Conservation (phyloP, 2,888 invertebrate species). For the Watsonalla binaria region DNA sequence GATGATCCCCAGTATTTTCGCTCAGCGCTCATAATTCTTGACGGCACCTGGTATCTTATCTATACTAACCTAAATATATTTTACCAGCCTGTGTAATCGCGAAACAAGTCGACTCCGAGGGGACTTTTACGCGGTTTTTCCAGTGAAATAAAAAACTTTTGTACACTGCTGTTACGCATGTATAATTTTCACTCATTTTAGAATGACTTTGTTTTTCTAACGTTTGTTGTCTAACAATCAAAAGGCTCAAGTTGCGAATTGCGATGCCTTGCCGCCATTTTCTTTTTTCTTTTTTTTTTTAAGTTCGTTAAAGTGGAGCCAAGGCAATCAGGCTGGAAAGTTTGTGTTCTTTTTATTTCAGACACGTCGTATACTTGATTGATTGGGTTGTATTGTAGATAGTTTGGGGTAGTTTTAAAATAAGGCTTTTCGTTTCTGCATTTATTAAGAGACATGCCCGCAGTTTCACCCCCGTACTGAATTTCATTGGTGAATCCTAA, state of each 20-base stretch:
- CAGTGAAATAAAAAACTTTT: neutral
- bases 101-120: constrained; percentile 1
- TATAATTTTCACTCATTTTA: constrained; percentile 47
- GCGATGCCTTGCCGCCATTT: constrained; percentile 23
- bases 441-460: no score
- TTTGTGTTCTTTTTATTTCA: constrained; percentile 11
- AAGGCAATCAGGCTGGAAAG: constrained; percentile 35
- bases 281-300: constrained; percentile 34
- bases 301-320: constrained; percentile 38
- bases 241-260: constrained; percentile 21
- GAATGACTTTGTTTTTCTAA: constrained; percentile 19
- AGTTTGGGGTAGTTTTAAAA: no score
- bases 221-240: constrained; percentile 33
- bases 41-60: no score
- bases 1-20: no score
- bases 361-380: constrained; percentile 1
- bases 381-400: neutral
- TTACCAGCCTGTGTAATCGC: neutral
- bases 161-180: constrained; percentile 40
- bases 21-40: no score
- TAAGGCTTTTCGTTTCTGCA: no score
- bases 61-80: neutral
- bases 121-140: constrained; percentile 1
- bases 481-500: no score
- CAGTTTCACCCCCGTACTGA: no score